phyloP scores from a whole-genome alignment of 2,888 invertebrate species.

The Drosophila engyochracea region DNA sequence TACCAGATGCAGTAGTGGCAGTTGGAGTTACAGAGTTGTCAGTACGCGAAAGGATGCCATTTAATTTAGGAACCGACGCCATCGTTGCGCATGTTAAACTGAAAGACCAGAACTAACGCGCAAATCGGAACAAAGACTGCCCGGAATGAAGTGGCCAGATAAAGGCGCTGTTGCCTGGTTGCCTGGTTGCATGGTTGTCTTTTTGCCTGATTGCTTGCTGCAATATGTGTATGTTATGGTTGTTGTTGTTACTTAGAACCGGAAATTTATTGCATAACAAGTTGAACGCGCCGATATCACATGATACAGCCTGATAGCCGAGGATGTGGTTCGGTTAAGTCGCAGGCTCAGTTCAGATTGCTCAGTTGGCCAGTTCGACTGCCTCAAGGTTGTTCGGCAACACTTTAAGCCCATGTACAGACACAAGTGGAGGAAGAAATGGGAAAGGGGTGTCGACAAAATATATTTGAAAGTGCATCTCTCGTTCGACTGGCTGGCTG shows the following conservation, averaged over 20 bases:
- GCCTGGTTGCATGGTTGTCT: not conserved
- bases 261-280: conserved; percentile 82
- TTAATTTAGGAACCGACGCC: conserved; percentile 27
- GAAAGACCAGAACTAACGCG: conserved; percentile 18
- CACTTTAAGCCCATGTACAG: conserved; percentile 21
- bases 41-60: conserved; percentile 20
- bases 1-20: conserved; percentile 20
- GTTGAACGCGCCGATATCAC: conserved; percentile 61
- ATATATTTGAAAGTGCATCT: conserved; percentile 53
- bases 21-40: not conserved
- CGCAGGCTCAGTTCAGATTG: not conserved
- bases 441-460: conserved; percentile 16
- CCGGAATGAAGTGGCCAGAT: conserved; percentile 8
- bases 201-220: conserved; percentile 16
- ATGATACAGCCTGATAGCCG: conserved; percentile 52
- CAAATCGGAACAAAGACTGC: conserved; percentile 29
- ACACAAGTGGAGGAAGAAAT: not conserved
- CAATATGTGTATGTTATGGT: conserved; percentile 16
- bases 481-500: conserved; percentile 5
- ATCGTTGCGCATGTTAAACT: conserved; percentile 20
- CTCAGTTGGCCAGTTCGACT: conserved; percentile 18
- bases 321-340: conserved; percentile 22
- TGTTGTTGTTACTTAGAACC: conserved; percentile 64
- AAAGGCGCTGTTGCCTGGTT: conserved; percentile 8
- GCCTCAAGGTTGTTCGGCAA: conserved; percentile 60